Evolutionary conservation across 1,140 invertebrate genomes (phyloP).

Genomic region (Mycetomoellerius zeteki): DNA sequence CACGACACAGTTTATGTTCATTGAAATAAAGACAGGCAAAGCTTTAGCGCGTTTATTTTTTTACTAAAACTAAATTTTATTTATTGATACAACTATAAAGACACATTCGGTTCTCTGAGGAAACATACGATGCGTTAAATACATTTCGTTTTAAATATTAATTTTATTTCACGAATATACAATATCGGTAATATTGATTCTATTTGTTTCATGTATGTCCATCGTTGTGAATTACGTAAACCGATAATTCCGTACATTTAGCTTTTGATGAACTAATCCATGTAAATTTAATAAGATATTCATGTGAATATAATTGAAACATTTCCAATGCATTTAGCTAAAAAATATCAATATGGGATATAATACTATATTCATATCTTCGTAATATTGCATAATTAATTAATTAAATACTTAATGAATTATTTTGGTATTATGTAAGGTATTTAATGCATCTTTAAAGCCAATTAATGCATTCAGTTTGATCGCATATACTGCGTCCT

Average conservation of each 20-base stretch:
- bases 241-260: slow-evolving; percentile 30
- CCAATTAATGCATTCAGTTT: slow-evolving; percentile 17
- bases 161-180: background rate
- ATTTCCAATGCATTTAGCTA: background rate
- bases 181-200: background rate
- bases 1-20: background rate
- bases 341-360: background rate
- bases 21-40: slow-evolving; percentile 29
- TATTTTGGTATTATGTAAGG: background rate
- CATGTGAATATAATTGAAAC: slow-evolving; percentile 1
- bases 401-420: slow-evolving; percentile 38
- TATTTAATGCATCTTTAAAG: background rate
- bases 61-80: slow-evolving; percentile 43
- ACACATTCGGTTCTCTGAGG: slow-evolving; percentile 21
- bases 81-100: slow-evolving; percentile 51
- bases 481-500: background rate
- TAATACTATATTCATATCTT: slow-evolving; percentile 4
- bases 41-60: slow-evolving; percentile 31
- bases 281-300: slow-evolving; percentile 42
- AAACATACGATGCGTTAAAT: slow-evolving; percentile 41
- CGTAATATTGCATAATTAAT: slow-evolving; percentile 33
- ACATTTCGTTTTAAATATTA: slow-evolving; percentile 45
- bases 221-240: background rate
- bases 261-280: slow-evolving; percentile 16
- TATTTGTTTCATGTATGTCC: slow-evolving; percentile 3